Conservation (phyloP, 1,140 invertebrate species). For the Zaprionus camerounensis region DNA sequence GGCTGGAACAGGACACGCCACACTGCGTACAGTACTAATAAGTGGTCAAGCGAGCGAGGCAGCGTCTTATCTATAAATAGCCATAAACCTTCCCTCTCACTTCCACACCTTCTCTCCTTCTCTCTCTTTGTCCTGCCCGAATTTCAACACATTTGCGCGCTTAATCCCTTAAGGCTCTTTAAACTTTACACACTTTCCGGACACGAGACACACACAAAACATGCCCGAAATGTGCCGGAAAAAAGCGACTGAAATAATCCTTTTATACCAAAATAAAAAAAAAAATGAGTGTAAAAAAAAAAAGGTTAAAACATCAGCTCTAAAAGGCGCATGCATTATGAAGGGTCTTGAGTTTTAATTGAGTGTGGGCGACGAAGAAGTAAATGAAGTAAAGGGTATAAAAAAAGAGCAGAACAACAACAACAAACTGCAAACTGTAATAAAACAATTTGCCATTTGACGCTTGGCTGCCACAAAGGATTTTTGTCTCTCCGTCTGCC, state of each 20-base stretch:
- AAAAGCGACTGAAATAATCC: slow-evolving; percentile 69
- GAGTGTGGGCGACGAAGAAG: slow-evolving; percentile 62
- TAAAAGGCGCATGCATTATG: slow-evolving; percentile 78
- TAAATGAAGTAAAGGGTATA: slow-evolving; percentile 20
- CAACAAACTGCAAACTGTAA: slow-evolving; percentile 61
- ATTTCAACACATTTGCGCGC: slow-evolving; percentile 81
- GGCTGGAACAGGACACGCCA: slow-evolving; percentile 35
- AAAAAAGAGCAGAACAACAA: slow-evolving; percentile 23
- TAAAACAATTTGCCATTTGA: slow-evolving; percentile 76
- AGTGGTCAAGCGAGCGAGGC: slow-evolving; percentile 65
- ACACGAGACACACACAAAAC: slow-evolving; percentile 32
- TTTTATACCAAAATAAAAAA: slow-evolving; percentile 56
- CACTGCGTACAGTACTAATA: slow-evolving; percentile 56
- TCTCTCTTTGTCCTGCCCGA: slow-evolving; percentile 47
- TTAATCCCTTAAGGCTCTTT: slow-evolving; percentile 84
- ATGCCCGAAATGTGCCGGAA: slow-evolving; percentile 38
- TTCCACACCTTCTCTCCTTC: not conserved
- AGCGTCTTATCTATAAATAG: slow-evolving; percentile 78
- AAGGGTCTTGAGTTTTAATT: slow-evolving; percentile 83
- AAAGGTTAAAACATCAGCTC: slow-evolving; percentile 77
- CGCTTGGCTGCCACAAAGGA: slow-evolving; percentile 41
- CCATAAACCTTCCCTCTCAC: slow-evolving; percentile 66
- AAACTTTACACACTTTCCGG: slow-evolving; percentile 80
- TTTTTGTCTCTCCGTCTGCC: not conserved
- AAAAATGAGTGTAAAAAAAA: slow-evolving; percentile 33